Base-by-base conservation (phyloP, 1,140 invertebrate genomes). In the Agrilus planipennis region DNA sequence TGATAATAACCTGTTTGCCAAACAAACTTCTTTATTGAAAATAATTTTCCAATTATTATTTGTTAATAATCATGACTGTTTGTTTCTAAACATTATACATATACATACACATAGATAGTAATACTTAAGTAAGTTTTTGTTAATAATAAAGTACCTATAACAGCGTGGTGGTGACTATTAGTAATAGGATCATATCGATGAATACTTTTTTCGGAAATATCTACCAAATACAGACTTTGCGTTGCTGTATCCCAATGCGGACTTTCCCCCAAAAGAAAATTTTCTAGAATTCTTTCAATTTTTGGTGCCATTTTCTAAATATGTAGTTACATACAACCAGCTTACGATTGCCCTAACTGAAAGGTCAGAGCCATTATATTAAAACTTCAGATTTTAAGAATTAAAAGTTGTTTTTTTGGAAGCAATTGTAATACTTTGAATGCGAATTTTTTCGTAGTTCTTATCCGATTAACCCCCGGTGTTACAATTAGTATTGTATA, bases 191-290 rank as follows among this genome's bases (percentile, higher is more conserved):
- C 45, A 32, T 61, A 58, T 50, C 49, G 55, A 37, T 58, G 50
- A 4, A 84, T 61, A 30, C 64, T 65, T 21, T 71, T 64, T 2
- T 57, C 64, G 20, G 66, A 54, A 42, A 83, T 73, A 51, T 84
- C 81, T 3, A 83, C 77, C 47, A 70, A 81, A 49, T 75, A 78
- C 0, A 85, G 62, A 27, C 64, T 65, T 52, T 81, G 68, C 1
- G 61, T 64, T 14, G 59, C 59, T 7, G 57, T 60, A 54, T 82
- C 75, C 81, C 81, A 85, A 54, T 82, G 75, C 20, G 73, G 81
- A 37, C 66, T 79, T 64, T 81, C 77, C 6, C 64, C 68, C 30
- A 73, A 57, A 34, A 58, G 52, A n/a, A 55, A 19, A 35, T 29
- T 41, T 41, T 51, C 50, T 7, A 32, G 22, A 9, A 58, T 19